Conservation (phyloP, 2,797 vertebrate species). For the Hypotaenidia philippensis region DNA sequence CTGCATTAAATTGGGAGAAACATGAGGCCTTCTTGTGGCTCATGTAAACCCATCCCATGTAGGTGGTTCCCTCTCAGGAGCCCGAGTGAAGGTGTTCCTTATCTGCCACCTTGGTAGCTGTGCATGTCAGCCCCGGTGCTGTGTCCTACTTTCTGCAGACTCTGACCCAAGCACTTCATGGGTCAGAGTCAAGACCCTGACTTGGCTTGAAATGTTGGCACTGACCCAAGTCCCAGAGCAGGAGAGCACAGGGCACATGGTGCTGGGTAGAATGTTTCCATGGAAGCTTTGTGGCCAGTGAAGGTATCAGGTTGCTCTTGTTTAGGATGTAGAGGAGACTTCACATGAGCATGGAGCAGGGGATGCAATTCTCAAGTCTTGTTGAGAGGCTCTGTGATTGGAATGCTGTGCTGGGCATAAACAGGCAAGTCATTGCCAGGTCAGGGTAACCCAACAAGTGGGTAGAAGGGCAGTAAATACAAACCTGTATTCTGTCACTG, state of each 20-base stretch:
- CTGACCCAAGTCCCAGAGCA: fast-evolving
- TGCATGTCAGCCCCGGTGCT: fast-evolving
- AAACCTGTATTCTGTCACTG: neutral
- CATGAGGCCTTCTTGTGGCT: fast-evolving
- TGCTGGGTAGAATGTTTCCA: neutral
- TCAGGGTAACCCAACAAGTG: neutral
- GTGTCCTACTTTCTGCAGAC: neutral
- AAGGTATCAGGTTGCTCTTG: neutral
- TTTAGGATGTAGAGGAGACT: neutral
- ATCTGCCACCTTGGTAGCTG: neutral
- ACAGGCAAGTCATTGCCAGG: neutral
- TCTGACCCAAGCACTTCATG: neutral
- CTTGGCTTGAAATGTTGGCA: fast-evolving
- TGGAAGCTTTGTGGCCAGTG: neutral
- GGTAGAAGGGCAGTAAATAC: neutral
- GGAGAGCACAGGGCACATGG: fast-evolving
- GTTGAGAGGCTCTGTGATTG: neutral
- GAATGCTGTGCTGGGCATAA: neutral
- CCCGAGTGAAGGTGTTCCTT: neutral
- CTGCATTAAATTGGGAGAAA: neutral
- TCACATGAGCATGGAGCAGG: fast-evolving
- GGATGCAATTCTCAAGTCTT: fast-evolving
- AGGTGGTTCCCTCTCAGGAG: neutral
- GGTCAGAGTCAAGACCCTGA: neutral
- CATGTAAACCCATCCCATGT: neutral